Percentiles rank a stretch among this genome's conserved stretches.
These are phyloP conservation scores for Himalopsyche phryganea DNA, from an alignment of 1,140 invertebrate species.

Conservation along the genomic window DNA sequence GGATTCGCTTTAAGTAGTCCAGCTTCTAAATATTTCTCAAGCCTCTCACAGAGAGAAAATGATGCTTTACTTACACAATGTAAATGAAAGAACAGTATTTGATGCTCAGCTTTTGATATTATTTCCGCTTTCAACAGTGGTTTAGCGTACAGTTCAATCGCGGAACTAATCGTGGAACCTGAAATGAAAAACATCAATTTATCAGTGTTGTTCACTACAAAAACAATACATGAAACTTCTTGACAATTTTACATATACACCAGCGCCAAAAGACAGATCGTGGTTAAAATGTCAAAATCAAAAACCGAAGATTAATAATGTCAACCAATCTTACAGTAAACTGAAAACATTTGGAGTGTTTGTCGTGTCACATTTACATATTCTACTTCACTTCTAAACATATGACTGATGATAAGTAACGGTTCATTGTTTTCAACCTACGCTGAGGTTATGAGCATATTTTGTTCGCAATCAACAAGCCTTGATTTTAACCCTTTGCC, in stretches of 20 bases:
- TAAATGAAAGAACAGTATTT: conserved; percentile 48
- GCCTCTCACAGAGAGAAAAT: conserved; percentile 45
- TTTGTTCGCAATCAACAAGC: conserved; percentile 7
- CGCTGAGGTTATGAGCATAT: conserved; percentile 4
- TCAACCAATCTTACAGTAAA: conserved; percentile 1
- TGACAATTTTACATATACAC: neutral
- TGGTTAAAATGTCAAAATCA: neutral
- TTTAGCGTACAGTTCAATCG: conserved; percentile 48
- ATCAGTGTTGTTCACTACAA: too few species aligned
- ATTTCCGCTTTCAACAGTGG: conserved; percentile 46
- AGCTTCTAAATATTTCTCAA: conserved; percentile 50
- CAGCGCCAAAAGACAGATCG: neutral
- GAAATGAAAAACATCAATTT: conserved; percentile 12
- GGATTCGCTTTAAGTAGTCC: conserved; percentile 40
- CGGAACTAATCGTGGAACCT: conserved; percentile 48
- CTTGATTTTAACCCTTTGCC: neutral
- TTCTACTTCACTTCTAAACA: conserved; percentile 10
- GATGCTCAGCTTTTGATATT: conserved; percentile 48
- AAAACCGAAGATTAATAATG: neutral
- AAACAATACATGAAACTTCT: too few species aligned
- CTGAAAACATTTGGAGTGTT: conserved; percentile 2
- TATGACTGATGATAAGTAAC: conserved; percentile 27
- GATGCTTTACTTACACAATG: conserved; percentile 51
- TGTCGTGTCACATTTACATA: conserved; percentile 14
- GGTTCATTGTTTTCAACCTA: conserved; percentile 25